Conservation (phyloP, 2,797 vertebrate genomes). For the Lindbergichthys nudifrons region DNA sequence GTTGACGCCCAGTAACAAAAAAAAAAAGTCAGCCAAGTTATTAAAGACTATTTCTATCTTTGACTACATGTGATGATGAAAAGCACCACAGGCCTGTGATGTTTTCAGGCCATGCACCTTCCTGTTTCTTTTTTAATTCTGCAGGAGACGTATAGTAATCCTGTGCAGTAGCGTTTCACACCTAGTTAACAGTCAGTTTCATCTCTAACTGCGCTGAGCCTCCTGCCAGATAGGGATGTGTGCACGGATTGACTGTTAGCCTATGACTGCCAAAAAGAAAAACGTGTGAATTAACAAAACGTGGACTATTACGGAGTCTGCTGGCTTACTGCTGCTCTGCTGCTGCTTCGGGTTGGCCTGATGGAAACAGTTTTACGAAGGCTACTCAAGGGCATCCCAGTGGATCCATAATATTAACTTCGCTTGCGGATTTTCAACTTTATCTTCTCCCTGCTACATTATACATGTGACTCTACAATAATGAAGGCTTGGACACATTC, state of each 20-base stretch:
- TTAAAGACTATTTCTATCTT: conserved; percentile 38
- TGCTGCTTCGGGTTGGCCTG: conserved; percentile 18
- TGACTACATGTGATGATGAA: conserved; percentile 11
- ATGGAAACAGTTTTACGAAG: conserved; percentile 55
- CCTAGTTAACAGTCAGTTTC: conserved; percentile 64
- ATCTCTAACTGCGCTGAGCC: conserved; percentile 49
- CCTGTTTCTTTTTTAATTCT: conserved; percentile 42
- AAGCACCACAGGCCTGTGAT: conserved; percentile 25
- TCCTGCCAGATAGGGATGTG: conserved; percentile 60
- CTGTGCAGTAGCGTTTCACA: conserved; percentile 55
- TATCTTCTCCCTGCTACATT: conserved; percentile 56
- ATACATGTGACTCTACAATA: conserved; percentile 48
- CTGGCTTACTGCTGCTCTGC: conserved; percentile 32
- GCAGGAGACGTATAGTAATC: conserved; percentile 46
- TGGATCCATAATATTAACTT: conserved; percentile 65
- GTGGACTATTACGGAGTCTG: conserved; percentile 44
- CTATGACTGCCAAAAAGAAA: conserved; percentile 62
- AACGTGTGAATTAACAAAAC: conserved; percentile 70
- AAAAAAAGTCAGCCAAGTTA: conserved; percentile 33
- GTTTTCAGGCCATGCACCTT: conserved; percentile 35
- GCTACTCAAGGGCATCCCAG: conserved; percentile 53
- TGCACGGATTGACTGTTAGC: conserved; percentile 52
- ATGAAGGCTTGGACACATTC: conserved; percentile 56
- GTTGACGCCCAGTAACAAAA: conserved; percentile 21
- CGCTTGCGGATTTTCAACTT: conserved; percentile 46